phyloP scores from a whole-genome alignment of 1,140 invertebrate species.

The Zaprionus ornatus region DNA sequence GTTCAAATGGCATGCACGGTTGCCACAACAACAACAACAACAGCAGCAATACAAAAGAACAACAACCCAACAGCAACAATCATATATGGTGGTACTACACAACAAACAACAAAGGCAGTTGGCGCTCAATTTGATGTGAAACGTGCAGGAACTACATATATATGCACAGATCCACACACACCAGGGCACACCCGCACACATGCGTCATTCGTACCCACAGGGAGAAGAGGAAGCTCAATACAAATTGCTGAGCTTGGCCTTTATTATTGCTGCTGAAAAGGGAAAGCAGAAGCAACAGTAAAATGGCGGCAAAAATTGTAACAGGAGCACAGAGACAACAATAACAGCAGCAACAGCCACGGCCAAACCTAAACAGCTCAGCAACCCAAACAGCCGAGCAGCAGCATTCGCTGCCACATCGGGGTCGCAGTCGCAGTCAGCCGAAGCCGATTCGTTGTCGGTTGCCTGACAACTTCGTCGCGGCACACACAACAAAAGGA shows the following conservation, averaged over 20 bases:
- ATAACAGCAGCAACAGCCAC: constrained; percentile 12
- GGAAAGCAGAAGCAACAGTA: constrained; percentile 63
- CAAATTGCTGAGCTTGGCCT: constrained; percentile 65
- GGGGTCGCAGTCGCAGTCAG: constrained; percentile 6
- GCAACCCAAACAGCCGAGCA: constrained; percentile 33
- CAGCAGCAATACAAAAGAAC: neutral
- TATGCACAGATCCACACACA: constrained; percentile 18
- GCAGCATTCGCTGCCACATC: too few species aligned
- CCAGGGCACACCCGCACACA: neutral
- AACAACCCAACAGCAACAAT: constrained; percentile 26
- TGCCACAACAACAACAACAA: constrained; percentile 74
- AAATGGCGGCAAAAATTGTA: constrained; percentile 73
- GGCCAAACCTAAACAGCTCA: constrained; percentile 10
- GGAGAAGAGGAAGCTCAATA: constrained; percentile 67
- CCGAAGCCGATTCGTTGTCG: constrained; percentile 49
- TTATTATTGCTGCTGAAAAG: constrained; percentile 49
- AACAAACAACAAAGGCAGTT: constrained; percentile 66
- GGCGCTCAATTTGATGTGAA: constrained; percentile 79
- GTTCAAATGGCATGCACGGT: constrained; percentile 77
- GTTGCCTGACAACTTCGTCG: constrained; percentile 74
- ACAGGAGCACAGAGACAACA: constrained; percentile 58
- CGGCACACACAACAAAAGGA: constrained; percentile 68
- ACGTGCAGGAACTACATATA: constrained; percentile 66
- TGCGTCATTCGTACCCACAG: constrained; percentile 11
- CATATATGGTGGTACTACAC: constrained; percentile 5